These are phyloP conservation scores for Phalacrocorax brasilianus DNA, from an alignment of 2,113 vertebrate genomes.

Conservation along the genomic window DNA sequence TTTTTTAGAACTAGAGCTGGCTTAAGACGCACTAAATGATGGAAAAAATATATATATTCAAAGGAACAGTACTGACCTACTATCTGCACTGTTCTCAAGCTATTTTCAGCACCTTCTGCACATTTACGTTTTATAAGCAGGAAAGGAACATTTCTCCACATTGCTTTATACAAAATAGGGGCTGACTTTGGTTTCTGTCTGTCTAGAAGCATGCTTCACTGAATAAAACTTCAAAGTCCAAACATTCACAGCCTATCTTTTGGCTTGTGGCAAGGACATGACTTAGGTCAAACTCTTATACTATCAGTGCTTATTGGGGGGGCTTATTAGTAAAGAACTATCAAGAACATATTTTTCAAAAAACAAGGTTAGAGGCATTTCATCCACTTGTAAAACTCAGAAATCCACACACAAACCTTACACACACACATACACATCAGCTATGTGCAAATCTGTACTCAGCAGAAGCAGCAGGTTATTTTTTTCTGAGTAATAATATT, in stretches of 20 bases:
- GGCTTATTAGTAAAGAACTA: conserved; percentile 11
- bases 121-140: conserved; percentile 35
- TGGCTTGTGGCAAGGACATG: conserved; percentile 71
- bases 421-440: not conserved
- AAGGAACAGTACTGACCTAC: conserved; percentile 33
- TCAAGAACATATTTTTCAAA: conserved; percentile 1
- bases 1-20: not conserved
- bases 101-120: conserved; percentile 20
- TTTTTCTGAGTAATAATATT: not conserved
- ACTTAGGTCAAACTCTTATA: conserved; percentile 27
- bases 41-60: not conserved
- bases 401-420: not conserved
- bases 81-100: conserved; percentile 11
- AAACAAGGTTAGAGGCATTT: not conserved
- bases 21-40: not conserved
- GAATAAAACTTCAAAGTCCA: conserved; percentile 63
- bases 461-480: not conserved
- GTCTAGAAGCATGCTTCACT: conserved; percentile 39
- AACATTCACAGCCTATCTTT: conserved; percentile 49
- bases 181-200: not conserved
- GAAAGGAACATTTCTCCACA: conserved; percentile 5
- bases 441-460: not conserved
- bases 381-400: not conserved
- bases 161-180: conserved; percentile 8
- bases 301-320: not conserved